Conservation (phyloP, 2,113 vertebrate genomes). For the Actinemys pallida region DNA sequence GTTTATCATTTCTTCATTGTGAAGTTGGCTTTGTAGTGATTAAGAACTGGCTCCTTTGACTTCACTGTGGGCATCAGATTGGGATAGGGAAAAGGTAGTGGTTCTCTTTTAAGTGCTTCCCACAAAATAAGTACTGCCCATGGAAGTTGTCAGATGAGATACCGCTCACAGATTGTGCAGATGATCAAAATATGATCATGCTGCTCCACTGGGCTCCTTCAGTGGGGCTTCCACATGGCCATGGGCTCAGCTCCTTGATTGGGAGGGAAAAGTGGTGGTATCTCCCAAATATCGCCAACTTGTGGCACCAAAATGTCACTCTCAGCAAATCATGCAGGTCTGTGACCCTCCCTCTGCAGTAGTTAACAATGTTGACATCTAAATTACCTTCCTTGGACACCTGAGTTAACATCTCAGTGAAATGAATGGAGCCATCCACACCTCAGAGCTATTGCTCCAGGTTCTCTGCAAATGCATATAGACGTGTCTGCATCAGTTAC, state of each 20-base stretch:
- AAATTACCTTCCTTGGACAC: constrained; percentile 44
- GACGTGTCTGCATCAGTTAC: neutral
- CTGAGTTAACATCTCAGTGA: constrained; percentile 21
- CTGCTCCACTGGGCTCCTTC: neutral
- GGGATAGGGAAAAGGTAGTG: neutral
- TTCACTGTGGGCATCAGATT: neutral
- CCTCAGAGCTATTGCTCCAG: constrained; percentile 20
- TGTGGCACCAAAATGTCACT: constrained; percentile 62
- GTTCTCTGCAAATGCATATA: neutral
- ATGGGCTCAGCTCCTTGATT: neutral
- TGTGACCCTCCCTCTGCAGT: neutral
- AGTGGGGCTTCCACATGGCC: neutral
- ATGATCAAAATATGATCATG: constrained; percentile 7
- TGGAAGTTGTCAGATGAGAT: neutral
- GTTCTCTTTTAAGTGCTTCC: constrained; percentile 5
- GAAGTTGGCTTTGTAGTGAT: neutral
- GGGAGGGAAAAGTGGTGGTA: constrained; percentile 8
- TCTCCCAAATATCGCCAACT: constrained; percentile 34
- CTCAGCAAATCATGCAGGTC: constrained; percentile 39
- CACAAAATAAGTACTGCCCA: constrained; percentile 1
- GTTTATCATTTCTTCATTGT: neutral
- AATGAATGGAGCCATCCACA: constrained; percentile 13
- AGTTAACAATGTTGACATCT: constrained; percentile 29
- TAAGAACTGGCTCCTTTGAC: neutral
- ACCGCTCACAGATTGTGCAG: constrained; percentile 15